These are phyloP conservation scores for Clarias pachynema DNA, from an alignment of 2,797 vertebrate genomes.

Conservation along the genomic window DNA sequence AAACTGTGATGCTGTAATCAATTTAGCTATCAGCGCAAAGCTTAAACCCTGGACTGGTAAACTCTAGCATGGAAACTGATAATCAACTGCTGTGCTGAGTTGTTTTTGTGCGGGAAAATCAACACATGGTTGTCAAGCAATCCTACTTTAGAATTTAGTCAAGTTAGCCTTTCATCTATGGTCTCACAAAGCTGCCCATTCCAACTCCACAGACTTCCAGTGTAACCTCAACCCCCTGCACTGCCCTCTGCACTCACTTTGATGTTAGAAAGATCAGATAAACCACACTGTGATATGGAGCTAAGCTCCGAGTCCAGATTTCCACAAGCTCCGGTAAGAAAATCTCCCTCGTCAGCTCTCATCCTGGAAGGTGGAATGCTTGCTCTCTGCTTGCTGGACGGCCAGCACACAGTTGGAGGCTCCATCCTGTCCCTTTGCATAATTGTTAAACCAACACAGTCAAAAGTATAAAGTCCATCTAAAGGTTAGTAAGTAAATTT, in stretches of 20 bases:
- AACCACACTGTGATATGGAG: constrained; percentile 24
- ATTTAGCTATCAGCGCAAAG: not conserved
- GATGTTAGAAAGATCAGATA: constrained; percentile 36
- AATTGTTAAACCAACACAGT: constrained; percentile 9
- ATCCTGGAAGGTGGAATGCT: constrained; percentile 26
- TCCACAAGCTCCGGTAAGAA: constrained; percentile 35
- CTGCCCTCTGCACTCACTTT: constrained; percentile 21
- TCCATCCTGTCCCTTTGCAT: constrained; percentile 14
- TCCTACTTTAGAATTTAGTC: constrained; percentile 21
- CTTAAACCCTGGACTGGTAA: not conserved
- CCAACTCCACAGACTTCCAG: constrained; percentile 18
- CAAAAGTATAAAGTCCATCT: not conserved
- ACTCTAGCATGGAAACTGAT: not conserved
- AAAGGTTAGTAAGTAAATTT: not conserved
- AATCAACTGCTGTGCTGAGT: not conserved
- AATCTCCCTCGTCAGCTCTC: constrained; percentile 3
- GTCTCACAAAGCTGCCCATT: constrained; percentile 10
- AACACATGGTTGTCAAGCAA: constrained; percentile 10
- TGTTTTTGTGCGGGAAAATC: constrained; percentile 18
- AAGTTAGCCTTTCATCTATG: constrained; percentile 9
- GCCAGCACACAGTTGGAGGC: constrained; percentile 29
- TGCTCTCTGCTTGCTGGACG: constrained; percentile 8
- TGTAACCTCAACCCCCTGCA: constrained; percentile 20
- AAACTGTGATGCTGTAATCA: not conserved
- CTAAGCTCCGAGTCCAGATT: constrained; percentile 31